phyloP scores from a whole-genome alignment of 2,113 vertebrate genomes.

The Mystacornis crossleyi region DNA sequence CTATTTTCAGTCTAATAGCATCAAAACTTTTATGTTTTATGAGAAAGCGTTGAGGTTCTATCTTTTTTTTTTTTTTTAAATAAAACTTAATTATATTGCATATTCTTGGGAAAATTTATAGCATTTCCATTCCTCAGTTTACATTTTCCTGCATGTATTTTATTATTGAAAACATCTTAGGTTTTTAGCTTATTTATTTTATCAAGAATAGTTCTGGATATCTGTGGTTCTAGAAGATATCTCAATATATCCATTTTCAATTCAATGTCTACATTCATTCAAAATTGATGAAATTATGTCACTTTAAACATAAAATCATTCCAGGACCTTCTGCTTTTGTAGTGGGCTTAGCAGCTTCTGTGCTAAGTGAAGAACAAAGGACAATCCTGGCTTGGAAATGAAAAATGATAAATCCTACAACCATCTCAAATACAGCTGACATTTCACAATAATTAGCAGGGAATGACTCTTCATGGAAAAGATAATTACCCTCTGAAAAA shows the following conservation, averaged over 20 bases:
- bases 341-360: background rate
- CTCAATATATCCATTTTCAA: background rate
- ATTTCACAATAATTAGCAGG: background rate
- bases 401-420: background rate
- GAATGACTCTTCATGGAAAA: background rate
- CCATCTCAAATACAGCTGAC: background rate
- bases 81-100: background rate
- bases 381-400: background rate
- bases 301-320: background rate
- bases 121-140: background rate
- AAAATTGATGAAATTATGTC: background rate
- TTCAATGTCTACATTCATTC: background rate
- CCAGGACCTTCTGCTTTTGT: background rate
- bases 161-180: background rate
- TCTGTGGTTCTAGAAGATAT: background rate
- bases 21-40: background rate
- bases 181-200: background rate
- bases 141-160: background rate
- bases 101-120: background rate
- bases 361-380: background rate
- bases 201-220: background rate
- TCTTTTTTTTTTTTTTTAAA: too few species aligned
- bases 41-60: background rate
- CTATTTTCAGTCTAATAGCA: background rate
- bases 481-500: background rate